A percentile compares a stretch with the other conserved stretches of the same genome.
Conservation (phyloP, 1,140 invertebrate genomes). For the Macrosteles quadrilineatus region DNA sequence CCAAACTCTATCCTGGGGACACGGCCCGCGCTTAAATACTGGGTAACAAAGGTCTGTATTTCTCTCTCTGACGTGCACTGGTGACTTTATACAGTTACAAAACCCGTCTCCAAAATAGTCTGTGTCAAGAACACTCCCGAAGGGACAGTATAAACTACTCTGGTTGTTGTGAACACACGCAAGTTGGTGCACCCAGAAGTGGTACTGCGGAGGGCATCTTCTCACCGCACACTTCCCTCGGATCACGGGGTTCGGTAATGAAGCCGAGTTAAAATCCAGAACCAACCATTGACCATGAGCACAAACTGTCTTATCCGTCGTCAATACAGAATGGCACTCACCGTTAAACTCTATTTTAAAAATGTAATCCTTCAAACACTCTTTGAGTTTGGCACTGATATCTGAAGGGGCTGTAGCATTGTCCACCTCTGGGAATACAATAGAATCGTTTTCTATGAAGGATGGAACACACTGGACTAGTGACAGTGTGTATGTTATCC, state of each 20-base stretch:
- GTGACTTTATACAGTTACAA: slow-evolving; percentile 21
- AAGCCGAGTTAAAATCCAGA: not conserved
- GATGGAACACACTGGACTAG: not conserved
- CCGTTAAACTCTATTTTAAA: slow-evolving; percentile 17
- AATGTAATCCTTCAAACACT: slow-evolving; percentile 1
- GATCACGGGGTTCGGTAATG: not conserved
- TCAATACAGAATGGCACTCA: slow-evolving; percentile 21
- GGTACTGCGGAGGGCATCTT: not conserved
- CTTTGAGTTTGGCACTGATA: not conserved
- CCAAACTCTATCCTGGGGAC: slow-evolving; percentile 3
- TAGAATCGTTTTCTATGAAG: slow-evolving; percentile 12
- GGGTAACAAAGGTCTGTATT: slow-evolving; percentile 12
- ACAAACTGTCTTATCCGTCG: slow-evolving; percentile 2
- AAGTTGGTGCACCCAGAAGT: slow-evolving; percentile 20
- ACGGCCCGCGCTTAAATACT: slow-evolving; percentile 27
- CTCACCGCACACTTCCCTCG: slow-evolving; percentile 8
- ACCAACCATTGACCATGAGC: slow-evolving; percentile 30
- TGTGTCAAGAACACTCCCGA: not conserved
- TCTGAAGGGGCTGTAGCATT: not conserved
- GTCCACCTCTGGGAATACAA: slow-evolving; percentile 2
- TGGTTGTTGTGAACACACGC: not conserved
- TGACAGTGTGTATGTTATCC: no score
- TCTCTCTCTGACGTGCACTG: not conserved
- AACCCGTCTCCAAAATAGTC: slow-evolving; percentile 24
- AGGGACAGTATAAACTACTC: not conserved